phyloP scores from a whole-genome alignment of 2,888 invertebrate genomes.

The Ectropis crepuscularia region DNA sequence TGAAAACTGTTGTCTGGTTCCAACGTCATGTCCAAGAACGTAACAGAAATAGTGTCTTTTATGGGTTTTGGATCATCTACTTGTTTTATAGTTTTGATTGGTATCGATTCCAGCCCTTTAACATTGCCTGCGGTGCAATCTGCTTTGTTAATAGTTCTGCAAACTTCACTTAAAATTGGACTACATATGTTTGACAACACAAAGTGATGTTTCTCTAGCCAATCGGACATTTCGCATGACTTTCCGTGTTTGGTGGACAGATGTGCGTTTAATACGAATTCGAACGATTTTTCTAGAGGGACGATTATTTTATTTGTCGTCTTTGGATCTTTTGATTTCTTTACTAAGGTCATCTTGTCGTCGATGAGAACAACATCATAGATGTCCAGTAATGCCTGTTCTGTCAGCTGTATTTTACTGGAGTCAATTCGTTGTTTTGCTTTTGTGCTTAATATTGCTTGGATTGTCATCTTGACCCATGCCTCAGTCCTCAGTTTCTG shows the following conservation, averaged over 20 bases:
- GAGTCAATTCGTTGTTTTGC: not conserved
- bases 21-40: conserved; percentile 14
- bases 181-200: not conserved
- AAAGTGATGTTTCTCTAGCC: not conserved
- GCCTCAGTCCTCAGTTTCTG: no score
- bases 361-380: conserved; percentile 6
- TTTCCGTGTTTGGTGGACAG: conserved; percentile 6
- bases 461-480: not conserved
- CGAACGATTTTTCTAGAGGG: conserved; percentile 13
- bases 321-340: not conserved
- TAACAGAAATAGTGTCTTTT: not conserved
- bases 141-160: not conserved
- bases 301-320: conserved; percentile 1
- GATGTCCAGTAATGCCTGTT: not conserved
- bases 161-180: not conserved
- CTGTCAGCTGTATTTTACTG: not conserved
- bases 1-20: not conserved
- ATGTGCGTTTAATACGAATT: conserved; percentile 11
- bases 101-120: not conserved
- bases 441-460: not conserved
- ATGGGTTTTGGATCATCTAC: not conserved
- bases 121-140: not conserved
- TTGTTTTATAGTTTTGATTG: no score
- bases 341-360: not conserved
- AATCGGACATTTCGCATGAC: not conserved